Evolutionary conservation across 2,113 vertebrate genomes (phyloP), one percentile per base, ranked within the genome.

Genomic region (Thamnophis sirtalis): DNA sequence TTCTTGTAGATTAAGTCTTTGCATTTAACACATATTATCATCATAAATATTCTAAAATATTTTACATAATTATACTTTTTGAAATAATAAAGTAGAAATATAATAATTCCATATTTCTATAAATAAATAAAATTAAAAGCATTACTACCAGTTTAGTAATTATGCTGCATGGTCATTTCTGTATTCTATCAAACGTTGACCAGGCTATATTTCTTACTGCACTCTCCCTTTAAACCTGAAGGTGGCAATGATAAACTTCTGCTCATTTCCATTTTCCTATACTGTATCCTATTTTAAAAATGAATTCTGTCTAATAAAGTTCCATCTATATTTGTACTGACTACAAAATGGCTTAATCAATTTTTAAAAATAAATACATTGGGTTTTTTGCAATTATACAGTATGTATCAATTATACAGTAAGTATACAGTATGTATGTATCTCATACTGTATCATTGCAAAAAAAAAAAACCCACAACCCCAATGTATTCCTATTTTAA

Each of bases 111-210:
- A 15, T 33, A 92, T 92, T 85, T 91, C 63, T 8, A 60, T 84
- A 38, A 38, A 85, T 4, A 73, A 93, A 84, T n/a, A 93, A 85
- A 86, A 91, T 9, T 92, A 93, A 92, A 95, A 93, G 56, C 92
- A 93, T 33, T n/a, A 55, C 92, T 94, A 94, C 91, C 96, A 93
- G 93, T 94, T 94, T 93, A 96, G 94, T 94, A 95, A 43, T 93
- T 55, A 94, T 93, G 93, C 91, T 92, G 94, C 92, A 95, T 89
- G 92, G 95, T 95, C 96, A 97, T 97, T 97, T 97, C 96, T 92
- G 95, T 89, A 94, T 89, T 94, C 91, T 94, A 60, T 95, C 94
- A 94, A 96, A 92, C 54, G 86, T n/a, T 60, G 87, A 90, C 86
- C 63, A 91, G 92, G 87, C 86, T 94, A 84, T 15, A 87, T 80